Evolutionary conservation across 2,888 invertebrate genomes (phyloP), one percentile per base, ranked within the genome.

Genomic region (Sarcophaga variegata): DNA sequence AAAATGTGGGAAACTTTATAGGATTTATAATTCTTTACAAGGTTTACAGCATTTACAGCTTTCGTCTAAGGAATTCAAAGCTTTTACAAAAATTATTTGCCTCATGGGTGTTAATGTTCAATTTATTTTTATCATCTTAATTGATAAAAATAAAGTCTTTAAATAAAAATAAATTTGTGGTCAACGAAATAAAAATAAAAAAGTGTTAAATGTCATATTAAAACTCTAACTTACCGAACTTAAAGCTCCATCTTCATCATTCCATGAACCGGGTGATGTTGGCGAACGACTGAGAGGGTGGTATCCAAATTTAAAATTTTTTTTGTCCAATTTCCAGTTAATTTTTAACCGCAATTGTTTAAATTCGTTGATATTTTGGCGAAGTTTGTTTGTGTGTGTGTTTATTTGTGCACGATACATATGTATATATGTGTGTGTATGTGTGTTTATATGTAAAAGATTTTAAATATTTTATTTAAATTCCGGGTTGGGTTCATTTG

Each of bases 241-340:
- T 75, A 92, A 88, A 12, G 91, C 92, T 54, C 91, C 93, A 82
- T 93, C 93, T 81, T 94, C 94, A 86, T 93, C 93, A 87, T 93
- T 93, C 93, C 94, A 94, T 4, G 93, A 93, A 83, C 92, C 91
- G 49, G 93, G 93, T 64, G 93, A 93, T 74, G 92, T 91, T 87
- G 93, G 93, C 80, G 93, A 93, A 69, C 93, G 93, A 90, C 93
- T 93, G 83, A 81, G 80, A 14, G 54, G 17, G 14, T 49, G 22
- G 37, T 74, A 27, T 60, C 74, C 83, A 67, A 75, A 72, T 37
- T 81, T 71, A 12, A 17, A 70, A 27, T 66, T 67, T 83, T 67
- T 64, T 64, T 71, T 64, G 25, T 62, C 2, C 37, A 37, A 2
- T 14, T 54, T 54, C 54, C 54, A 54, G 14, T 4, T 17, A 54